Evolutionary conservation across 2,113 vertebrate genomes (phyloP).

Genomic region (Rhinopomastus cyanomelas): DNA sequence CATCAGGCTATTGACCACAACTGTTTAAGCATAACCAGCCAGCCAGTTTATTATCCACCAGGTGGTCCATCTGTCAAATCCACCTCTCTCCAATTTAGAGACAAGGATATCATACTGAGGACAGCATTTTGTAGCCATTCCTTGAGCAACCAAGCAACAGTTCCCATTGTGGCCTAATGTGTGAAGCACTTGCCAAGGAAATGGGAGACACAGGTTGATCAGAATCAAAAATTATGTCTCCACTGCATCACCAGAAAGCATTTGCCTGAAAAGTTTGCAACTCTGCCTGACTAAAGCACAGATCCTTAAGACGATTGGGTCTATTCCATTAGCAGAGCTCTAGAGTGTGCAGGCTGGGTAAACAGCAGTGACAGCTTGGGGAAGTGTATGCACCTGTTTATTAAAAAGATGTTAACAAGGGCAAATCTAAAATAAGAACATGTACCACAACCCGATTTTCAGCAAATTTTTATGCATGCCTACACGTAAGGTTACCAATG

Average conservation of each 20-base stretch:
- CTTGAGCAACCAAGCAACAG: not conserved
- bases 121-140: not conserved
- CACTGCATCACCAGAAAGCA: constrained; percentile 51
- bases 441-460: constrained; percentile 73
- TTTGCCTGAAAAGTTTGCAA: constrained; percentile 69
- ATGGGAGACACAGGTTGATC: not conserved
- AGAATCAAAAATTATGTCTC: not conserved
- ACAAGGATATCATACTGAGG: not conserved
- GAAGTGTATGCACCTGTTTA: constrained; percentile 79
- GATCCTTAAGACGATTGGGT: constrained; percentile 67
- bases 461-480: constrained; percentile 72
- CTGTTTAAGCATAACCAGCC: no score
- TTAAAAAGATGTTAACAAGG: constrained; percentile 76
- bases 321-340: constrained; percentile 72
- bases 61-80: no score
- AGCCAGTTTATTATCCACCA: no score
- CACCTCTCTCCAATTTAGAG: no score
- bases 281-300: constrained; percentile 62
- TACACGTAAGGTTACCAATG: constrained; percentile 72
- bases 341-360: constrained; percentile 72
- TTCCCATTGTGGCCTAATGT: not conserved
- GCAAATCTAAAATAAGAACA: constrained; percentile 78
- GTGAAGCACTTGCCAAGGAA: not conserved
- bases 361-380: constrained; percentile 79
- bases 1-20: no score